Conservation (phyloP, 2,113 vertebrate genomes). For the Odocoileus virginianus region DNA sequence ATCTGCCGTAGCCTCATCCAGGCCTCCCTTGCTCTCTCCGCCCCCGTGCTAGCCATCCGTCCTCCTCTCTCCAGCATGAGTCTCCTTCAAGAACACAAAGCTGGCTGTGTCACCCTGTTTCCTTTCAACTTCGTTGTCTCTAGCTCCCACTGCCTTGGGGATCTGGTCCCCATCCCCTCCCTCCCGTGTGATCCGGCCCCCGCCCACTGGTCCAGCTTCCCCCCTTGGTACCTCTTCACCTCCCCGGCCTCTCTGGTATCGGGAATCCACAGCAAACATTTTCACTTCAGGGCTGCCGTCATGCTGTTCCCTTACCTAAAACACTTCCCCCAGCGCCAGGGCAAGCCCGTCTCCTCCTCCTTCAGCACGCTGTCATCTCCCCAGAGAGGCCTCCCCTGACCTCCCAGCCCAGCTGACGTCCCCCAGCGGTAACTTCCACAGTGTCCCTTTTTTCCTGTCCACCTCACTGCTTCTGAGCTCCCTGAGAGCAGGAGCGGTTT, state of each 20-base stretch:
- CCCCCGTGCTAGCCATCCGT: not conserved
- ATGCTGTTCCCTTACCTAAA: not conserved
- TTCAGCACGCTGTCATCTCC: not conserved
- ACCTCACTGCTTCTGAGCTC: not conserved
- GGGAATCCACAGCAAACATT: not conserved
- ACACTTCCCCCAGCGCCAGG: not conserved
- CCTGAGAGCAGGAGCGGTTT: not conserved
- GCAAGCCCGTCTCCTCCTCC: not conserved
- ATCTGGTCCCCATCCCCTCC: not conserved
- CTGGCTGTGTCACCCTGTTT: not conserved
- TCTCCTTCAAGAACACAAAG: not conserved
- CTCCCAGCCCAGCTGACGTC: not conserved
- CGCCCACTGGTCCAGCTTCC: not conserved
- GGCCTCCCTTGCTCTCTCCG: not conserved
- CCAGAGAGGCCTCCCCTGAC: not conserved
- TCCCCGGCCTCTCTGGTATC: not conserved
- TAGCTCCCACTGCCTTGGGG: not conserved
- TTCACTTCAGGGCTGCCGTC: not conserved
- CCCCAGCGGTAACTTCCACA: not conserved
- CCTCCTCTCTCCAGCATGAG: not conserved
- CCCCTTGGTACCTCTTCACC: not conserved
- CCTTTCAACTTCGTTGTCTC: not conserved
- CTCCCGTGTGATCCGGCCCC: accelerated
- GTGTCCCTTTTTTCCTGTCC: not conserved
- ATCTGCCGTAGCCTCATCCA: not conserved